Percentiles rank a stretch among this genome's conserved stretches.
Evolutionary conservation across 1,140 invertebrate species (phyloP).

Genomic region (Brachystomella parvula): DNA sequence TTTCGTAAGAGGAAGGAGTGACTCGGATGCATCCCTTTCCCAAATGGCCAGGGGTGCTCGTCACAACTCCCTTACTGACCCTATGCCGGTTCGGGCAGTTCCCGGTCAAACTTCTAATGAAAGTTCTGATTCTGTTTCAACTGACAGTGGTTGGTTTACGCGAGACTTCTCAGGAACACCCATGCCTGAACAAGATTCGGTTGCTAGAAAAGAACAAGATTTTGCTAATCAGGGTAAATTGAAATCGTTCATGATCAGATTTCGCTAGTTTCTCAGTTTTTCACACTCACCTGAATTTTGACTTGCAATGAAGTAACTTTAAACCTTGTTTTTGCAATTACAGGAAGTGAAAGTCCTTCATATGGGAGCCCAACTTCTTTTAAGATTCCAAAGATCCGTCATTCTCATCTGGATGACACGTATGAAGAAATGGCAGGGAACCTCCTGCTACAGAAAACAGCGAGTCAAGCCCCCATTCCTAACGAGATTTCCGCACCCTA

Average conservation of each 20-base stretch:
- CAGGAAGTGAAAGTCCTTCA: constrained; percentile 37
- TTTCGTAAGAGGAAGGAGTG: not conserved
- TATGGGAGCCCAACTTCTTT: constrained; percentile 38
- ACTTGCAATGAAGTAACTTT: no score
- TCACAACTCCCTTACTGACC: not conserved
- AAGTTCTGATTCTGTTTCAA: no score
- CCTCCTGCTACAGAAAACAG: constrained; percentile 43
- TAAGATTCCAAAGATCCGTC: constrained; percentile 36
- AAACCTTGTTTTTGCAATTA: no score
- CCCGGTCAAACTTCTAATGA: not conserved
- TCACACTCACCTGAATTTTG: no score
- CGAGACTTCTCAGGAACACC: no score
- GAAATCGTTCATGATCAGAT: no score
- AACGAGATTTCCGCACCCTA: constrained; percentile 90
- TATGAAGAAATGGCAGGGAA: constrained; percentile 45
- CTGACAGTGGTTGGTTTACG: no score
- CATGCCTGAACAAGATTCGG: no score
- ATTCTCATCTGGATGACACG: constrained; percentile 40
- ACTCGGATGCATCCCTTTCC: constrained; percentile 3
- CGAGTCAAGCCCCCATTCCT: constrained; percentile 47
- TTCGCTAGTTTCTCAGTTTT: no score
- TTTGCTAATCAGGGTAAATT: no score
- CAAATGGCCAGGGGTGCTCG: not conserved
- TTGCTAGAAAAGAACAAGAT: no score
- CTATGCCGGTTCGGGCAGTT: constrained; percentile 1